Percentiles rank a stretch among this genome's conserved stretches.
Evolutionary conservation across 2,113 vertebrate species (phyloP).

Genomic region (Bombycilla garrulus): DNA sequence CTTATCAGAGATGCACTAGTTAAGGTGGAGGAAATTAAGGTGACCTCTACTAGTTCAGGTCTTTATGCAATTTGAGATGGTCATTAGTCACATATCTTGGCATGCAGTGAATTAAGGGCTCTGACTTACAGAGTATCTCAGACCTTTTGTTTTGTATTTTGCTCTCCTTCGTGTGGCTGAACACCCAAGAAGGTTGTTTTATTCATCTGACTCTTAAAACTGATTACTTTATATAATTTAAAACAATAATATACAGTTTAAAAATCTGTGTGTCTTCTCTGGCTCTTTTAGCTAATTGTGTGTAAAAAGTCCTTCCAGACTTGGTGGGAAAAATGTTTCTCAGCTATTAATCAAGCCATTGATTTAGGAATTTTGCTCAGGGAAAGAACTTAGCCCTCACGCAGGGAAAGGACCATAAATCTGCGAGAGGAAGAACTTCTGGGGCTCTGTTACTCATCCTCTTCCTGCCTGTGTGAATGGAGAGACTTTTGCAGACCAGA

Average conservation of each 20-base stretch:
- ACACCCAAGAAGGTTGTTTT: neutral
- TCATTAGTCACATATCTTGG: slow-evolving; percentile 60
- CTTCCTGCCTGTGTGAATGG: neutral
- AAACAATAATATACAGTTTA: neutral
- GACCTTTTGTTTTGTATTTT: neutral
- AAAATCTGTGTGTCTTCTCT: neutral
- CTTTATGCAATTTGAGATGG: slow-evolving; percentile 59
- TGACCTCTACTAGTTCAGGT: slow-evolving; percentile 52
- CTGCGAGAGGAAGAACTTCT: slow-evolving; percentile 32
- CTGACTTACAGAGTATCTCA: neutral
- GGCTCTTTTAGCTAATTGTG: neutral
- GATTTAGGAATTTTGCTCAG: slow-evolving; percentile 54
- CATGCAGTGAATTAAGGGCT: slow-evolving; percentile 17
- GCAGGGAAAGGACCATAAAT: slow-evolving; percentile 31
- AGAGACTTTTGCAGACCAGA: slow-evolving; percentile 46
- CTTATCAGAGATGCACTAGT: slow-evolving; percentile 58
- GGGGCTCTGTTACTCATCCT: slow-evolving; percentile 35
- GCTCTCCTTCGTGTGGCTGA: neutral
- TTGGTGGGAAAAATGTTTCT: neutral
- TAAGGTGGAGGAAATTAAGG: slow-evolving; percentile 65
- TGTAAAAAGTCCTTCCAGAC: slow-evolving; percentile 3
- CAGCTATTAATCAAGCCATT: slow-evolving; percentile 53
- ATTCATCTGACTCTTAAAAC: neutral
- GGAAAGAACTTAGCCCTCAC: slow-evolving; percentile 38
- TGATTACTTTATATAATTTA: neutral